These are phyloP conservation scores for Dreissena rostriformis DNA, from an alignment of 1,140 invertebrate species.

Conservation along the genomic window DNA sequence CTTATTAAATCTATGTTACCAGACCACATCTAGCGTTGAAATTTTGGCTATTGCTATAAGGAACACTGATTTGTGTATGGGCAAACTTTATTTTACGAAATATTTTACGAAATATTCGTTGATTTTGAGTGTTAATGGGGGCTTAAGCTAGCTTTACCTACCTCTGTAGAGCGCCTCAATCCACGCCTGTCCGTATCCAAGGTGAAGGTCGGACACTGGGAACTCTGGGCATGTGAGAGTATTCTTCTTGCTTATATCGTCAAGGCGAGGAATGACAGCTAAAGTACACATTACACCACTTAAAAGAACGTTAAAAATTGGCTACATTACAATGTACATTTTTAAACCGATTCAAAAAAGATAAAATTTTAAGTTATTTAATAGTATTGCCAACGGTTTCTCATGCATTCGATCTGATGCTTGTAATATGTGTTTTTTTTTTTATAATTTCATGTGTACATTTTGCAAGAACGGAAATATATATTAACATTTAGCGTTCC, in stretches of 20 bases:
- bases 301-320: not conserved
- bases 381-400: not conserved
- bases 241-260: not conserved
- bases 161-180: slow-evolving; percentile 17
- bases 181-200: slow-evolving; percentile 38
- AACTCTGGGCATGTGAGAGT: slow-evolving; percentile 8
- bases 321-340: not conserved
- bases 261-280: not conserved
- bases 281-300: not conserved
- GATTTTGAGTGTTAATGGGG: too few species aligned
- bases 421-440: not conserved
- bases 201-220: slow-evolving; percentile 8
- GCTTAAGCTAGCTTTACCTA: slow-evolving; percentile 6
- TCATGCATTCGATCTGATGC: not conserved
- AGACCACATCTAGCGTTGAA: too few species aligned
- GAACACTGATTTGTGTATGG: too few species aligned
- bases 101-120: too few species aligned
- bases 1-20: too few species aligned
- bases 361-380: not conserved
- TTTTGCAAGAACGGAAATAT: too few species aligned
- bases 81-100: too few species aligned
- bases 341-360: not conserved
- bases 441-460: too few species aligned
- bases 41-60: too few species aligned
- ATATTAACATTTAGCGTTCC: too few species aligned